Evolutionary conservation across 2,797 vertebrate species (phyloP), one percentile per base, ranked within the genome.

Genomic region (Notolepis coatsorum): DNA sequence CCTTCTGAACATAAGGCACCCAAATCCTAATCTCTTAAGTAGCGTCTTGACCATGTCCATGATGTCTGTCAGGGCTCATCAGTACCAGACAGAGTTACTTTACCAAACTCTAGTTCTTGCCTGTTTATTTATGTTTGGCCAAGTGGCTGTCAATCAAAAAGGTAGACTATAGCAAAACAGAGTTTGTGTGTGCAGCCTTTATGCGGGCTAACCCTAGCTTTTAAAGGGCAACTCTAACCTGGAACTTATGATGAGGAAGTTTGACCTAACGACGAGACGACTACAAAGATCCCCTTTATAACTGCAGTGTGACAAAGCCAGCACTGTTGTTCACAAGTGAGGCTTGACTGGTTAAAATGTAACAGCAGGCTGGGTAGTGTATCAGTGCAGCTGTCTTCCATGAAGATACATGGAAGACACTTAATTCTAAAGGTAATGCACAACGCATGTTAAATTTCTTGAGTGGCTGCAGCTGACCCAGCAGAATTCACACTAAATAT

Each of bases 11-110:
- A 89, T 80, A 86, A 82, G 86, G 82, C 59, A 37, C 62, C 73
- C 62, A 68, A 75, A 79, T 84, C 75, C 86, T 88, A 87, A 90
- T 86, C 85, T 81, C 61, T 81, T 89, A 86, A 89, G 65, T 84
- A 85, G 82, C 61, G 13, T 75, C 72, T 75, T 80, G 69, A 79
- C 73, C 63, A 69, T 39, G 38, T 78, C 5, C 57, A 71, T 80
- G 69, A 75, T 75, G 51, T 27, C 39, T 50, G 7, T 59, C 49
- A 33, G 54, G 67, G 58, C 71, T 69, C 35, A 15, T 23, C 28
- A 61, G 31, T 54, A 43, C 46, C 30, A 47, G 12, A 50, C 38
- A 6, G 24, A 12, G 28, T 15, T 17, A 21, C 51, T 24, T 13
- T 7, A 12, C 37, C 35, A 38, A 60, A 5, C 4, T 20, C 25